A percentile compares a stretch with the other conserved stretches of the same genome.
These are phyloP conservation scores for Echiichthys vipera DNA, from an alignment of 2,797 vertebrate species.

Conservation along the genomic window DNA sequence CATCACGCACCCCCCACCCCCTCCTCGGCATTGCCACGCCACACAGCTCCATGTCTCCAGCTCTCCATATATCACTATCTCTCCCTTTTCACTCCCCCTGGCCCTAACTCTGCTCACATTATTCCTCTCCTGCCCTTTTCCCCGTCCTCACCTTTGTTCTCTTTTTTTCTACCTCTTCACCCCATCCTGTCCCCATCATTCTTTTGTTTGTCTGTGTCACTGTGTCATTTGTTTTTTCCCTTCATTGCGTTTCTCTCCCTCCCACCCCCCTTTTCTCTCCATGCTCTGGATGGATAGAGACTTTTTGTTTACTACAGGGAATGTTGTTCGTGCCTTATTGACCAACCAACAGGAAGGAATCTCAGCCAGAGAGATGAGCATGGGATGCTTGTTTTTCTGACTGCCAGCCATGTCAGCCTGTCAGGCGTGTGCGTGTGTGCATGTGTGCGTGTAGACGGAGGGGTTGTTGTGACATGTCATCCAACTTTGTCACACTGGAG, in stretches of 20 bases:
- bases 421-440: conserved; percentile 50
- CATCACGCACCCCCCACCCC: conserved; percentile 47
- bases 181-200: conserved; percentile 61
- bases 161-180: conserved; percentile 43
- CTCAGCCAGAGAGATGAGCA: conserved; percentile 71
- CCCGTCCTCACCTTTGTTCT: conserved; percentile 57
- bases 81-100: conserved; percentile 13
- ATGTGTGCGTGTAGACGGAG: conserved; percentile 51
- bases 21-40: conserved; percentile 32
- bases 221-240: conserved; percentile 70
- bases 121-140: conserved; percentile 22
- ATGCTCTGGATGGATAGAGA: conserved; percentile 69
- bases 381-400: conserved; percentile 76
- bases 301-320: conserved; percentile 78
- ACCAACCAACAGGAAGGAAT: conserved; percentile 80
- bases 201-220: conserved; percentile 69
- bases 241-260: conserved; percentile 35
- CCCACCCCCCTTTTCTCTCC: background rate
- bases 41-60: conserved; percentile 57
- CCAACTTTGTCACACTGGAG: conserved; percentile 78
- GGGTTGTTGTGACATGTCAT: conserved; percentile 78
- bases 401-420: conserved; percentile 77
- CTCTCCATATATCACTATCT: conserved; percentile 49
- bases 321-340: conserved; percentile 78
- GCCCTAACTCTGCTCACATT: conserved; percentile 45